Conservation (phyloP, 2,797 vertebrate genomes). For the Synanceia verrucosa region DNA sequence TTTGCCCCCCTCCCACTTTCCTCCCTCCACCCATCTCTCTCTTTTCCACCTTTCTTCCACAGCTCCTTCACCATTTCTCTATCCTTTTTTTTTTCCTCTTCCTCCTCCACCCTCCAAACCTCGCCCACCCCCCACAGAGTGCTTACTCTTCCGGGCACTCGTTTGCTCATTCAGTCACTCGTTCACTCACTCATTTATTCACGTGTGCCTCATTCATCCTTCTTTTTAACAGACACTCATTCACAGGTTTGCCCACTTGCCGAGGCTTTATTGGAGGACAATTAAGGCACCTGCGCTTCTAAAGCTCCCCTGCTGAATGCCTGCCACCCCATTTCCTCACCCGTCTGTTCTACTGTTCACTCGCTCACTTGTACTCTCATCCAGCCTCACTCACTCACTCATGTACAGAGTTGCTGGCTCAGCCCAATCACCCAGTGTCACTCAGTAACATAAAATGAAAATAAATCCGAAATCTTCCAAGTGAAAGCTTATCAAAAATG, state of each 20-base stretch:
- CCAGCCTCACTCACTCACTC: conserved; percentile 38
- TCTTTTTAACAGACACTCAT: conserved; percentile 72
- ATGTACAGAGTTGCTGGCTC: conserved; percentile 29
- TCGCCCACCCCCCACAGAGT: conserved; percentile 45
- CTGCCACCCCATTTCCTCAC: conserved; percentile 67
- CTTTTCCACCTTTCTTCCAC: conserved; percentile 5
- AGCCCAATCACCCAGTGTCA: conserved; percentile 8
- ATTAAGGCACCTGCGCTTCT: conserved; percentile 81
- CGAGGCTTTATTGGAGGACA: conserved; percentile 76
- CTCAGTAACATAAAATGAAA: conserved; percentile 30
- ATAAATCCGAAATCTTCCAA: conserved; percentile 16
- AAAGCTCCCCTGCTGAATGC: conserved; percentile 71
- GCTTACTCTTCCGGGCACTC: conserved; percentile 58
- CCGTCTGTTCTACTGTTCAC: conserved; percentile 59
- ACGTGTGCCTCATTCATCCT: conserved; percentile 70
- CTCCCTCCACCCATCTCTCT: background rate
- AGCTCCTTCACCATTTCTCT: background rate
- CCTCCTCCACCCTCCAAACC: conserved; percentile 2
- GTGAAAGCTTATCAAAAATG: conserved; percentile 14
- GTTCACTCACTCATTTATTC: conserved; percentile 67
- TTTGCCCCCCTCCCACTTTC: conserved; percentile 16
- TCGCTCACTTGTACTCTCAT: conserved; percentile 39
- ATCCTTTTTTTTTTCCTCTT: background rate
- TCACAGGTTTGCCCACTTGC: conserved; percentile 79
- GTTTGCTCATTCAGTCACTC: conserved; percentile 63